A percentile compares a stretch with the other conserved stretches of the same genome.
phyloP scores from a whole-genome alignment of 2,888 invertebrate genomes.

The Chloromyia formosa region DNA sequence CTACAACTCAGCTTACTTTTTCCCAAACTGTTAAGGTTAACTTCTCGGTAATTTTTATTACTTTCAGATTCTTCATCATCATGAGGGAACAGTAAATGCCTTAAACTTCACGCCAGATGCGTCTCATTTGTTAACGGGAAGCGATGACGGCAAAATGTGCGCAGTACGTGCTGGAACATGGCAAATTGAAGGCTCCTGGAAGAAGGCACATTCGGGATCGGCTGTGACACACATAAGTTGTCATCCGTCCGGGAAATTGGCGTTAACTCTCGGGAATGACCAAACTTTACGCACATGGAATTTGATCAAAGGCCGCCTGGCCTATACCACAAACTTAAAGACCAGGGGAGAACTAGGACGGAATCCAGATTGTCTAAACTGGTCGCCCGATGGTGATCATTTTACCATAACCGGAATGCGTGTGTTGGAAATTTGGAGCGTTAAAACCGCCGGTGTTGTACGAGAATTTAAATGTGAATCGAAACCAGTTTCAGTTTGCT shows the following conservation, averaged over 20 bases:
- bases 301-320: constrained; percentile 88
- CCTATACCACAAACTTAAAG: constrained; percentile 87
- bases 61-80: constrained; percentile 71
- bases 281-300: constrained; percentile 91
- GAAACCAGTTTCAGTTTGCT: constrained; percentile 76
- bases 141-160: constrained; percentile 85
- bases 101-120: constrained; percentile 79
- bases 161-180: constrained; percentile 85
- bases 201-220: constrained; percentile 82
- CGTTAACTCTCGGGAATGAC: constrained; percentile 86
- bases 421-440: constrained; percentile 81
- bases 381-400: constrained; percentile 80
- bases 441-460: constrained; percentile 78
- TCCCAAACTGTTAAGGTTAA: too few relatives aligned
- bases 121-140: constrained; percentile 82
- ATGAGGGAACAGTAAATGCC: constrained; percentile 83
- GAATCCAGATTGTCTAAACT: constrained; percentile 67
- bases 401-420: constrained; percentile 80
- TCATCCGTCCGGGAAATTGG: constrained; percentile 90
- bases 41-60: too few relatives aligned
- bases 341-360: constrained; percentile 68
- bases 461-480: constrained; percentile 73
- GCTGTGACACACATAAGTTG: constrained; percentile 79
- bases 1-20: too few relatives aligned
- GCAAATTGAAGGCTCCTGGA: constrained; percentile 85